Percentiles rank a stretch among this genome's conserved stretches.
Evolutionary conservation across 2,888 invertebrate genomes (phyloP).

Genomic region (Leuctra nigra): DNA sequence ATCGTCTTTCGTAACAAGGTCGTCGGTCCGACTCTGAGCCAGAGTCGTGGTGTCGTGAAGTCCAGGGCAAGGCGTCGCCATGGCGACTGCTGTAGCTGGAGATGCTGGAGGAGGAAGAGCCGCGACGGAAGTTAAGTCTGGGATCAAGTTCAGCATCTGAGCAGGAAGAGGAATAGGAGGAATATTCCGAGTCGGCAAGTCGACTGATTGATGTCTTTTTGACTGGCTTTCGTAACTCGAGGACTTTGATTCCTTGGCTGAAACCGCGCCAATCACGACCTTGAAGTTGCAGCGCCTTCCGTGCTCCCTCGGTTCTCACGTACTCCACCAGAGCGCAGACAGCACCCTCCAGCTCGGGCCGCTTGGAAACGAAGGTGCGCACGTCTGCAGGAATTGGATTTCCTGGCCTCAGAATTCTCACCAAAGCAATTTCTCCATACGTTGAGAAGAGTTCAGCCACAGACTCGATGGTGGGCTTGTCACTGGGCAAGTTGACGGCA

Average conservation of each 20-base stretch:
- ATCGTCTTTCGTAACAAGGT: too few relatives aligned
- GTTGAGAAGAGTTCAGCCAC: slow-evolving; percentile 85
- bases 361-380: slow-evolving; percentile 82
- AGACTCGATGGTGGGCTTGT: slow-evolving; percentile 79
- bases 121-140: slow-evolving; percentile 39
- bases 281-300: slow-evolving; percentile 57
- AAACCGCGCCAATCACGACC: slow-evolving; percentile 40
- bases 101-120: slow-evolving; percentile 41
- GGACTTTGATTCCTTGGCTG: slow-evolving; percentile 55
- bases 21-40: too few relatives aligned
- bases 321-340: slow-evolving; percentile 90
- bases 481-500: slow-evolving; percentile 76
- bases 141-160: slow-evolving; percentile 48
- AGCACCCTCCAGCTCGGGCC: slow-evolving; percentile 78
- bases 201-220: slow-evolving; percentile 56
- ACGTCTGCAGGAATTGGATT: slow-evolving; percentile 88
- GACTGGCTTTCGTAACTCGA: slow-evolving; percentile 63
- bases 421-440: slow-evolving; percentile 85
- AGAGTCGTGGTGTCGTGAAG: slow-evolving; percentile 39
- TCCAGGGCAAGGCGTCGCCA: slow-evolving; percentile 19
- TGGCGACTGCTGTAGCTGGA: slow-evolving; percentile 34
- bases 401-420: slow-evolving; percentile 81
- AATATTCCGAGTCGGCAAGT: slow-evolving; percentile 55
- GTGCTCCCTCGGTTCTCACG: slow-evolving; percentile 77
- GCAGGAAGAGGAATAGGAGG: slow-evolving; percentile 37